A percentile compares a stretch with the other conserved stretches of the same genome.
Conservation (phyloP, 2,797 vertebrate species). For the Clamator glandarius region DNA sequence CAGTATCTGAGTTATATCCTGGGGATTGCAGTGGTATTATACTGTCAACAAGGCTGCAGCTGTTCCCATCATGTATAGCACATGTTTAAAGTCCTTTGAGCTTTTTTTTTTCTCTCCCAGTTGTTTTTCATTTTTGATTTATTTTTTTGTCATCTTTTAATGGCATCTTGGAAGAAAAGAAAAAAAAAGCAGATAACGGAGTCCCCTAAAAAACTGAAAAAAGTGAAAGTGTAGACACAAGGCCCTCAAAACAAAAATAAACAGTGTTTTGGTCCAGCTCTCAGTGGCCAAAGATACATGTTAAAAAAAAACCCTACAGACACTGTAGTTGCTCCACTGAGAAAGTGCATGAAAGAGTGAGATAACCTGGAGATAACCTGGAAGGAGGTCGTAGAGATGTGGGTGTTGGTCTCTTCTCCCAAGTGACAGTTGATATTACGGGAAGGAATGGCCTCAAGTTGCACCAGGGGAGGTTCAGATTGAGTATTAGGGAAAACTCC, state of each 20-base stretch:
- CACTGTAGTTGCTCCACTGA: not conserved
- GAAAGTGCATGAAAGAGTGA: not conserved
- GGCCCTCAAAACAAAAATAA: not conserved
- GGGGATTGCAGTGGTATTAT: slow-evolving; percentile 53
- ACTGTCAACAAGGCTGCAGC: slow-evolving; percentile 25
- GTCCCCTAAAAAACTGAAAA: not conserved
- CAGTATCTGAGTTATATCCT: slow-evolving; percentile 40
- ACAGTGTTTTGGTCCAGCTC: not conserved
- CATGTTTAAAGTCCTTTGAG: not conserved
- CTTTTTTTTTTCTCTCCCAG: not conserved
- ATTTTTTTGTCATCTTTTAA: not conserved
- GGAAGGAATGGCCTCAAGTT: too few species aligned
- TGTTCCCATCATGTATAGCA: not conserved
- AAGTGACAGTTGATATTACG: too few species aligned
- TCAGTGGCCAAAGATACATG: not conserved
- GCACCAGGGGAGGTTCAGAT: too few species aligned
- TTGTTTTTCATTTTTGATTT: not conserved
- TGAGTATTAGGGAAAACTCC: too few species aligned
- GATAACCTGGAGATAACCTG: not conserved
- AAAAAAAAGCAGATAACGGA: not conserved
- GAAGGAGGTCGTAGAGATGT: not conserved
- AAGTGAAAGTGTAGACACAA: not conserved
- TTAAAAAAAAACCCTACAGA: not conserved
- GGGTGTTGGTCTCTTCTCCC: too few species aligned
- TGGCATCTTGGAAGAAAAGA: not conserved